Conservation (phyloP, 2,797 vertebrate species). For the Lagothrix lagotricha region DNA sequence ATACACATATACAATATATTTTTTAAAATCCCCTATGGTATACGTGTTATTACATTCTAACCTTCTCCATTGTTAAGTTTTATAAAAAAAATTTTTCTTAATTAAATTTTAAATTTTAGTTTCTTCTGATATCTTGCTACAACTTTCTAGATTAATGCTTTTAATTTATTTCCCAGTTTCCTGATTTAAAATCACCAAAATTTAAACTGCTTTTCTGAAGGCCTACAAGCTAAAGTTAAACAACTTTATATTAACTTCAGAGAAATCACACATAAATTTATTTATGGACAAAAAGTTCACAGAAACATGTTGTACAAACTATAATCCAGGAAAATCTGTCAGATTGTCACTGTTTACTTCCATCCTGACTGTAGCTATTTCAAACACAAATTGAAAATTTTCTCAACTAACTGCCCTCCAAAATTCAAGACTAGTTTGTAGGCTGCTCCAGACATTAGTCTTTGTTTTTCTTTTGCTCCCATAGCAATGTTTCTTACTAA, state of each 20-base stretch:
- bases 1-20: neutral
- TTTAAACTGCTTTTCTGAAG: neutral
- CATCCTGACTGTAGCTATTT: neutral
- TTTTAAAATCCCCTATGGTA: accelerated
- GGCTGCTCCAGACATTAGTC: neutral
- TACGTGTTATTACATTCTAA: neutral
- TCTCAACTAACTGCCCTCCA: neutral
- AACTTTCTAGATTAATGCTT: neutral
- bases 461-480: neutral
- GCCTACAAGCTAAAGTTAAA: neutral
- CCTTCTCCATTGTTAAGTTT: neutral
- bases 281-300: neutral
- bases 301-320: neutral
- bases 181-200: neutral
- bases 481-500: neutral
- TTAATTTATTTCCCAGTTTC: neutral
- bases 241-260: neutral
- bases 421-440: neutral
- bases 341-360: neutral
- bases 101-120: neutral
- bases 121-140: neutral
- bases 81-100: neutral
- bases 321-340: neutral
- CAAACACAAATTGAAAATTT: neutral
- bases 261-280: neutral